Percentiles rank a stretch among this genome's conserved stretches.
Conservation (phyloP, 2,797 vertebrate species). For the Hemibagrus guttatus region DNA sequence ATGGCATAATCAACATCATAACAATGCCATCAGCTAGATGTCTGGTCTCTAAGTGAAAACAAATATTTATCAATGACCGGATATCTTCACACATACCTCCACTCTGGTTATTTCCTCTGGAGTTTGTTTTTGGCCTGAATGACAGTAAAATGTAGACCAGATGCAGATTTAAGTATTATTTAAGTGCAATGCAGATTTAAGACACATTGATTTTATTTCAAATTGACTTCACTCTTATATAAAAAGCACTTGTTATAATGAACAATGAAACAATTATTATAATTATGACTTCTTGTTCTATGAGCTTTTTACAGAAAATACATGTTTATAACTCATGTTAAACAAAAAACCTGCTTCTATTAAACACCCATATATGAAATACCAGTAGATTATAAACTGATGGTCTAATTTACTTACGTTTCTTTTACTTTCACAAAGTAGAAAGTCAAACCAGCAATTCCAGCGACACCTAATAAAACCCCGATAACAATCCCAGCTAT, state of each 20-base stretch:
- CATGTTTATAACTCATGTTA: background rate
- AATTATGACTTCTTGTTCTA: background rate
- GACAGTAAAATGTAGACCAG: background rate
- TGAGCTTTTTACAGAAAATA: background rate
- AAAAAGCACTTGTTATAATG: background rate
- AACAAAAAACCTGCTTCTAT: background rate
- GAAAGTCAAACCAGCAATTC: constrained; percentile 30
- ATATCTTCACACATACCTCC: constrained; percentile 14
- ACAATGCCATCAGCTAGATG: background rate
- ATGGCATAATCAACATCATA: background rate
- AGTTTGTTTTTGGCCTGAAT: background rate
- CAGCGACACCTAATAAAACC: constrained; percentile 26
- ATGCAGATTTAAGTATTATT: background rate
- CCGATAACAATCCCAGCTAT: constrained; percentile 64
- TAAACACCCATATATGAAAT: background rate
- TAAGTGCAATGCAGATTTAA: background rate
- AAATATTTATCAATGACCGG: background rate
- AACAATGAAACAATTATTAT: background rate
- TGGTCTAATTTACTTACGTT: background rate
- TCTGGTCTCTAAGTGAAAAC: background rate
- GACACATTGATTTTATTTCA: background rate
- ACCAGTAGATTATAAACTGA: background rate
- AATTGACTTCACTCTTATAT: background rate
- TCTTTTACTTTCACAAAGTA: background rate
- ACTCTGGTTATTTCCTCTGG: background rate